These are phyloP conservation scores for Drosophila punjabiensis DNA, from an alignment of 1,140 invertebrate species.

Conservation along the genomic window DNA sequence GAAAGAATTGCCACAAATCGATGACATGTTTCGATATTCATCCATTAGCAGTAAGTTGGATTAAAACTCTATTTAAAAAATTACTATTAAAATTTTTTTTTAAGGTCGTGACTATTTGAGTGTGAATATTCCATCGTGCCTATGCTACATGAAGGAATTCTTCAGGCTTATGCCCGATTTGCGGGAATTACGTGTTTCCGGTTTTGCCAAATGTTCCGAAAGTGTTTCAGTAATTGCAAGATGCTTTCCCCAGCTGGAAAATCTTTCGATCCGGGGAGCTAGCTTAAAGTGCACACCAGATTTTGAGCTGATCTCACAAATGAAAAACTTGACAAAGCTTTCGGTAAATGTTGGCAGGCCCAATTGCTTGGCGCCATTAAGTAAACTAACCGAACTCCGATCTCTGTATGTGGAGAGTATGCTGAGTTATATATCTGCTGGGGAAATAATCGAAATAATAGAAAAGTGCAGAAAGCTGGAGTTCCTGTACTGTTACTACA, in stretches of 20 bases:
- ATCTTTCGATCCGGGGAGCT: constrained; percentile 14
- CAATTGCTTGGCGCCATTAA: constrained; percentile 8
- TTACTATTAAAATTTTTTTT: no score
- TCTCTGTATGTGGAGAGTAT: constrained; percentile 22
- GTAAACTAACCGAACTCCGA: constrained; percentile 15
- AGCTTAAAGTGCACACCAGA: not conserved
- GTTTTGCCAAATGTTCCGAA: constrained; percentile 20
- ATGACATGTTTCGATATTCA: constrained; percentile 18
- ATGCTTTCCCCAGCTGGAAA: constrained; percentile 15
- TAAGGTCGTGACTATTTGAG: constrained; percentile 20
- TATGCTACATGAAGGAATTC: constrained; percentile 23
- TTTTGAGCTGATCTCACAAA: constrained; percentile 22
- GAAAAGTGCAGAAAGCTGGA: constrained; percentile 14
- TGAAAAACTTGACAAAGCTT: constrained; percentile 2
- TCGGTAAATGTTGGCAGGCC: not conserved
- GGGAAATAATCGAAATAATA: constrained; percentile 22
- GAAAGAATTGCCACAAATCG: not conserved
- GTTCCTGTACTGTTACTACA: constrained; percentile 20
- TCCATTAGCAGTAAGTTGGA: not conserved
- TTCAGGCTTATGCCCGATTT: constrained; percentile 19
- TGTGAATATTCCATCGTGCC: constrained; percentile 18
- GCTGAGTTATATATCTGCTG: constrained; percentile 15
- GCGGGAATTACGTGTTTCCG: constrained; percentile 11
- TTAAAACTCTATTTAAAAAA: no score
- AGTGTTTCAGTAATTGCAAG: constrained; percentile 11